Evolutionary conservation across 2,113 vertebrate genomes (phyloP).

Genomic region (Brachyistius frenatus): DNA sequence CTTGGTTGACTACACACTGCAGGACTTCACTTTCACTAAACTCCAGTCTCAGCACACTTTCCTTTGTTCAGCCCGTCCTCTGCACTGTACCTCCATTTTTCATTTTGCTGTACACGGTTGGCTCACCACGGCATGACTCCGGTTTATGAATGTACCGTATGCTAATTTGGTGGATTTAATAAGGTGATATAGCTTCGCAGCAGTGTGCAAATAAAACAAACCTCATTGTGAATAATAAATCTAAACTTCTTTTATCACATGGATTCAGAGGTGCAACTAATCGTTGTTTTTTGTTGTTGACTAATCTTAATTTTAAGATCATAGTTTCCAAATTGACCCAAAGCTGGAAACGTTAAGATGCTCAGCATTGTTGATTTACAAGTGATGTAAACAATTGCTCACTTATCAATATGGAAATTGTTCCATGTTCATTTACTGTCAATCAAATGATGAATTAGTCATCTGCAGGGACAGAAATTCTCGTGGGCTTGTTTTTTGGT

Average conservation of each 20-base stretch:
- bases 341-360: background rate
- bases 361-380: background rate
- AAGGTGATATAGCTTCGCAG: conserved; percentile 22
- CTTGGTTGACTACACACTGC: conserved; percentile 31
- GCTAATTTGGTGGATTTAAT: conserved; percentile 26
- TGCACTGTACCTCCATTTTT: conserved; percentile 29
- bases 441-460: conserved; percentile 1
- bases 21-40: conserved; percentile 64
- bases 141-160: conserved; percentile 17
- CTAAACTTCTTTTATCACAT: too few relatives aligned
- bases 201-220: background rate
- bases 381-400: background rate
- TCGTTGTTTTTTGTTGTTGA: background rate
- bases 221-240: background rate
- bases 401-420: background rate
- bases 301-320: background rate
- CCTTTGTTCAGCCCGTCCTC: conserved; percentile 41
- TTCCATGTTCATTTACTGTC: background rate
- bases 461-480: background rate
- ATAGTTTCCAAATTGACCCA: background rate
- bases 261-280: background rate
- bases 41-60: conserved; percentile 36
- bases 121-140: conserved; percentile 12
- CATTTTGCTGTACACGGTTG: conserved; percentile 18
- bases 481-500: background rate